Conservation (phyloP, 2,797 vertebrate species). For the Pachyuromys duprasi region DNA sequence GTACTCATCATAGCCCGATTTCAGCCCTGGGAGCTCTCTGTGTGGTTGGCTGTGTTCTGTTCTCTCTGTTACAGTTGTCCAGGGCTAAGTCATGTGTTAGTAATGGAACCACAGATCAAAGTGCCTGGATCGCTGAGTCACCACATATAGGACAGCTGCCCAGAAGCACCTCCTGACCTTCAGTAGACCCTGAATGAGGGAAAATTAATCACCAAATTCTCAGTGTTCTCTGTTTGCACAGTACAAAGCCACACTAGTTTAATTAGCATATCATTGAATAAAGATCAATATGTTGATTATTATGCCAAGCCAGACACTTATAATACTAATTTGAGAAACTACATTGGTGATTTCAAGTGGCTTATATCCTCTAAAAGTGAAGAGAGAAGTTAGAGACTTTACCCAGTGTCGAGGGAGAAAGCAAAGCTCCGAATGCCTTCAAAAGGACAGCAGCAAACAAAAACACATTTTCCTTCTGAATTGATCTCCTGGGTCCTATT, state of each 20-base stretch:
- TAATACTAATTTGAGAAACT: slow-evolving; percentile 12
- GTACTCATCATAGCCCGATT: not conserved
- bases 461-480: slow-evolving; percentile 12
- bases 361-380: not conserved
- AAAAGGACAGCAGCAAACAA: slow-evolving; percentile 34
- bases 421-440: not conserved
- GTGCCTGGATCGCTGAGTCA: not conserved
- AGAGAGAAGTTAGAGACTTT: slow-evolving; percentile 1
- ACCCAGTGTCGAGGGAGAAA: not conserved
- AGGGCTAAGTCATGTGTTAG: not conserved
- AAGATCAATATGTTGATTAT: slow-evolving; percentile 21
- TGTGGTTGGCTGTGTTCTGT: not conserved
- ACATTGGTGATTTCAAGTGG: not conserved
- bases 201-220: not conserved
- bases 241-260: not conserved
- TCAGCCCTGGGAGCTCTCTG: not conserved
- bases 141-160: not conserved
- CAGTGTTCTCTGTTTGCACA: not conserved
- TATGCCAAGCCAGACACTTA: not conserved
- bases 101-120: not conserved
- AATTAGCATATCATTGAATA: slow-evolving; percentile 21
- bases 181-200: not conserved
- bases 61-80: not conserved
- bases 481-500: slow-evolving; percentile 37
- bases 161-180: not conserved